A percentile compares a stretch with the other conserved stretches of the same genome.
These are phyloP conservation scores for Xenops minutus DNA, from an alignment of 2,797 vertebrate species.

Conservation along the genomic window DNA sequence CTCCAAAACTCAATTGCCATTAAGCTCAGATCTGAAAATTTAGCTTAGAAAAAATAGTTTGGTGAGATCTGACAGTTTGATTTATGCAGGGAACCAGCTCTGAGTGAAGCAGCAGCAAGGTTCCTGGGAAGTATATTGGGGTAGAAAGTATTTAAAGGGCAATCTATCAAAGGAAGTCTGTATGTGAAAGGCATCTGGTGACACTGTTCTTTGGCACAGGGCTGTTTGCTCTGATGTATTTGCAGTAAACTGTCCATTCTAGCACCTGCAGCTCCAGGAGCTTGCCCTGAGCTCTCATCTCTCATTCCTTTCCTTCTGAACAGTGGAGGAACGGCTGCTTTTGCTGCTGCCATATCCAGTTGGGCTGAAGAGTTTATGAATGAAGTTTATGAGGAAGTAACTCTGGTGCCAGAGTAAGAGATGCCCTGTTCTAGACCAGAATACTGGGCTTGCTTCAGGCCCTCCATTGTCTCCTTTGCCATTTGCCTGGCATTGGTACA, in stretches of 20 bases:
- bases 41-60: background rate
- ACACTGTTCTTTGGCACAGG: background rate
- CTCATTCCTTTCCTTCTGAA: constrained; percentile 89
- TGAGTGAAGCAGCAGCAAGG: background rate
- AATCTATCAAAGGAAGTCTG: background rate
- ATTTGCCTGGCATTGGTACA: rapidly evolving
- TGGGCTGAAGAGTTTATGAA: constrained; percentile 70
- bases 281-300: constrained; percentile 69
- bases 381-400: constrained; percentile 65
- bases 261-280: constrained; percentile 25
- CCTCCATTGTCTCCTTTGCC: background rate
- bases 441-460: background rate
- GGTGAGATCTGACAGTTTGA: background rate
- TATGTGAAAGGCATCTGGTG: background rate
- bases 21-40: background rate
- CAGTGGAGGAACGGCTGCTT: constrained; percentile 89
- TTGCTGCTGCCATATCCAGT: constrained; percentile 90
- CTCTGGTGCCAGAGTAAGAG: constrained; percentile 85
- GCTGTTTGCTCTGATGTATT: background rate
- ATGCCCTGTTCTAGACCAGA: background rate
- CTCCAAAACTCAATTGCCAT: background rate
- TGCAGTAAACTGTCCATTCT: background rate
- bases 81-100: background rate
- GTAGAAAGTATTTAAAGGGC: background rate
- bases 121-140: background rate